Conservation (phyloP, 2,888 invertebrate species). For the Catocala nupta region DNA sequence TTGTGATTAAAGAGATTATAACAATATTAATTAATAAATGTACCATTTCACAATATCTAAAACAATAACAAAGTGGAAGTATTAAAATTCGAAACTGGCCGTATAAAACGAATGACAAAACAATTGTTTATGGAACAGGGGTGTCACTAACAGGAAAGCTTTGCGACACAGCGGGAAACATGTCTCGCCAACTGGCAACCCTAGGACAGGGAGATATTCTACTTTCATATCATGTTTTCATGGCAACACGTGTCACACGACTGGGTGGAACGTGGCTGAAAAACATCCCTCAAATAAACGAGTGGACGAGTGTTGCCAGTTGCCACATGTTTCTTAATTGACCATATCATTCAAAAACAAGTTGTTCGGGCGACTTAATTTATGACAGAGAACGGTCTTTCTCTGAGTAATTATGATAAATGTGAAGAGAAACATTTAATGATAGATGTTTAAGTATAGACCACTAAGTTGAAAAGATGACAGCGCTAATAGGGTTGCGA, state of each 20-base stretch:
- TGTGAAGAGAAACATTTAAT: constrained; percentile 40
- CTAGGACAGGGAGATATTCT: constrained; percentile 54
- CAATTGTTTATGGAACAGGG: constrained; percentile 66
- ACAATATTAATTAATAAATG: constrained; percentile 40
- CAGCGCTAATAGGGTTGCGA: constrained; percentile 45
- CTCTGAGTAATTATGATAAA: constrained; percentile 43
- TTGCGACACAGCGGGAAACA: constrained; percentile 57
- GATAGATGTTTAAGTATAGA: constrained; percentile 49
- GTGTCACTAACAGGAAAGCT: constrained; percentile 70
- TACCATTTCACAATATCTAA: constrained; percentile 17
- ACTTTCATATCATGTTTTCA: constrained; percentile 67
- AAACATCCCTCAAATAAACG: constrained; percentile 51
- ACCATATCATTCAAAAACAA: constrained; percentile 41
- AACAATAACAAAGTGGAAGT: constrained; percentile 26
- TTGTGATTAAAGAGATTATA: constrained; percentile 35
- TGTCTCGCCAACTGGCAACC: constrained; percentile 54
- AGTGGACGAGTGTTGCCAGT: constrained; percentile 30
- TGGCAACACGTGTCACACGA: constrained; percentile 67
- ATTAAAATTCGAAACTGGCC: constrained; percentile 46
- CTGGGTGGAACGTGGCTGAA: constrained; percentile 49
- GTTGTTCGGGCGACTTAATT: constrained; percentile 15
- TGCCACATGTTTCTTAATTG: constrained; percentile 51
- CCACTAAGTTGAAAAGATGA: constrained; percentile 39
- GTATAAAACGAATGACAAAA: constrained; percentile 59
- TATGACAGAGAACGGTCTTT: constrained; percentile 28